Evolutionary conservation across 2,797 vertebrate genomes (phyloP), one percentile per base, ranked within the genome.

Genomic region (Argentina silus): DNA sequence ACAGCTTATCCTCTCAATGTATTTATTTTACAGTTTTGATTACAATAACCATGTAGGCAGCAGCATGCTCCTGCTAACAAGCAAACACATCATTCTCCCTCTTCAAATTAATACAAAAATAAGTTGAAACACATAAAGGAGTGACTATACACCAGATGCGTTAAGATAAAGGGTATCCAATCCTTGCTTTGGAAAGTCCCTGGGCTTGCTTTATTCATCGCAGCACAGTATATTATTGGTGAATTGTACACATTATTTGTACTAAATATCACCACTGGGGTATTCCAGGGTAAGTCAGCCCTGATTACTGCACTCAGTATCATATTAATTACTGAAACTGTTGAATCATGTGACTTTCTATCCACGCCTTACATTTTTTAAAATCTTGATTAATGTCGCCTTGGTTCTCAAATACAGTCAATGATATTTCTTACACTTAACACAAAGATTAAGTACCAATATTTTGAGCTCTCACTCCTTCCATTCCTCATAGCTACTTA

Each of bases 21-120:
- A 67, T 67, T 67, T 67, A 67, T 50, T 67, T 27, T 51, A 67
- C 65, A 67, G 65, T 23, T 51, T 8, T 14, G 10, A 51, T 67
- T 67, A 67, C 65, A 67, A 27, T 23, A 67, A 51, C 48, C 65
- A 51, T 66, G 47, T 51, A 67, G 23, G 27, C 65, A 51, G 27
- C 47, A 51, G 19, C 65, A 51, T 51, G 47, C 65, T 67, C 47
- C 14, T 51, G 21, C 59, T 61, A 27, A 61, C 27, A 2, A 42
- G 9, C 27, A 36, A 27, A 59, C 8, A 59, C 57, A 27, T 6
- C 57, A 60, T 12, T 36, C 10, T 60, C 57, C 57, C 19, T 17
- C 53, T 60, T 60, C 57, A 60, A 60, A 60, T 23, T 11, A 59
- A 60, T 60, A 61, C 59, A 61, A 61, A 61, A 60, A 60, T 14